Conservation (phyloP, 1,140 invertebrate genomes). For the Cherax destructor region DNA sequence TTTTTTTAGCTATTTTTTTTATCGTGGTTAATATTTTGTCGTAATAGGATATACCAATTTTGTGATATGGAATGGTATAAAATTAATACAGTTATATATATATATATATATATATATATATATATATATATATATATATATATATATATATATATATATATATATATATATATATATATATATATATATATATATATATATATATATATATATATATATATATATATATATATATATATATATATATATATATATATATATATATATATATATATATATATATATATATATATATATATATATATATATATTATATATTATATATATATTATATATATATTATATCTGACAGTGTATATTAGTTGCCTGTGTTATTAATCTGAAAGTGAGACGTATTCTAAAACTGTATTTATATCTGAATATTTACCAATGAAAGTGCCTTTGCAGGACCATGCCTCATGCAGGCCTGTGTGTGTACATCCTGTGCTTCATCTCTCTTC, state of each 20-base stretch:
- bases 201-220: slow-evolving; percentile 22
- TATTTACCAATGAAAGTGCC: too few species aligned
- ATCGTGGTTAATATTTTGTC: neutral
- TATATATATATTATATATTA: too few species aligned
- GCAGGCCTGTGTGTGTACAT: too few species aligned
- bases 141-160: slow-evolving; percentile 34
- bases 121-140: slow-evolving; percentile 36
- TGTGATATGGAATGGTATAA: neutral
- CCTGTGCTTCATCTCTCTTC: too few species aligned
- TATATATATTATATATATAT: too few species aligned
- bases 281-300: neutral
- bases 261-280: slow-evolving; percentile 31
- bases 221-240: slow-evolving; percentile 24
- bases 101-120: slow-evolving; percentile 3
- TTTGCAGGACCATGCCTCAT: too few species aligned
- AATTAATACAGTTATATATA: neutral
- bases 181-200: slow-evolving; percentile 20
- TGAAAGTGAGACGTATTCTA: too few species aligned
- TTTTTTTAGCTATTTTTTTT: neutral
- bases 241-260: slow-evolving; percentile 36
- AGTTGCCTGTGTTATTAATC: too few species aligned
- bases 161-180: slow-evolving; percentile 26
- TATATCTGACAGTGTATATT: too few species aligned
- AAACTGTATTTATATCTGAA: too few species aligned
- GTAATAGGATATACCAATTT: neutral